These are phyloP conservation scores for Rhopalosiphum nymphaeae DNA, from an alignment of 2,888 invertebrate species.

Conservation along the genomic window DNA sequence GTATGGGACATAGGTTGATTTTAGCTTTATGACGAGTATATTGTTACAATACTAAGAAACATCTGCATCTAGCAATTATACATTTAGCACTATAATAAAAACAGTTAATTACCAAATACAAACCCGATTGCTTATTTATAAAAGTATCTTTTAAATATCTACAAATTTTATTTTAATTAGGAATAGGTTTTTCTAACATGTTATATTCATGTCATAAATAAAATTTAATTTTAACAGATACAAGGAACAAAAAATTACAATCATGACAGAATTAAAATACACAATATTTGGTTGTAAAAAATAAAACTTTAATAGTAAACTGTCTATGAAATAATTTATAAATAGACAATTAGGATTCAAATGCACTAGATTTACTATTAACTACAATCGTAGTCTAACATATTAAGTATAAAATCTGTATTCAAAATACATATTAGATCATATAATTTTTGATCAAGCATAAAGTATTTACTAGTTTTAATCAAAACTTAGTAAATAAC, in stretches of 20 bases:
- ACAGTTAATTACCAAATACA: no score
- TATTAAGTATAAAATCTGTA: background rate
- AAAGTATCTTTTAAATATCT: no score
- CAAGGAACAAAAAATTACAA: background rate
- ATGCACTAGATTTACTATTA: background rate
- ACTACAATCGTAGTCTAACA: background rate
- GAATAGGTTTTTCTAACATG: no score
- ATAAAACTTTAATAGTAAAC: background rate
- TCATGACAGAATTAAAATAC: background rate
- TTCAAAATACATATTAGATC: background rate
- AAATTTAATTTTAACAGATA: background rate
- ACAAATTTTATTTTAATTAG: no score
- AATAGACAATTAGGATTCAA: background rate
- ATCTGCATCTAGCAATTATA: no score
- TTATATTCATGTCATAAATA: no score
- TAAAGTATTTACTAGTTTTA: background rate
- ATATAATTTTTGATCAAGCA: background rate
- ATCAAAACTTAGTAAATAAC: background rate
- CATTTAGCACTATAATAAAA: no score
- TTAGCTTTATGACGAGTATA: no score
- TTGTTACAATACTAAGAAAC: no score
- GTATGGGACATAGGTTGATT: no score
- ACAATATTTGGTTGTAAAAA: background rate
- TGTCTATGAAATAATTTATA: background rate
- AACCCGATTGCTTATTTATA: no score